Base-by-base conservation (phyloP, 2,113 vertebrate species). In the Progne subis region DNA sequence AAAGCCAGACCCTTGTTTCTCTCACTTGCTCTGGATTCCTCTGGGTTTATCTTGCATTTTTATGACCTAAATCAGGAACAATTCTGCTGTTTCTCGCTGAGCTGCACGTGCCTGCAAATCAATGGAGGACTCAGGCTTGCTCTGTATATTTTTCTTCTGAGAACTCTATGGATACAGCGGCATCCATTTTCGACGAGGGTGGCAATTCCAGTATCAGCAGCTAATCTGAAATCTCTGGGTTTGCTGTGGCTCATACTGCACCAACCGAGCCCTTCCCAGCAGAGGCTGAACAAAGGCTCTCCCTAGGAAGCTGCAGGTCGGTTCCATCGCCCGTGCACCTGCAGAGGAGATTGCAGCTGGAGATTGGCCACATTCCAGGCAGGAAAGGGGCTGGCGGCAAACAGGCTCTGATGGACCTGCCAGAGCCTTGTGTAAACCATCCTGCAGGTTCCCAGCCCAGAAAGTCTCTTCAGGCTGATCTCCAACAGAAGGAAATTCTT, bases 141-240 rank as follows among this genome's bases (percentile, higher is more conserved):
- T 88, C 32, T 91, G 70, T 44, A 2, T 52, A 29, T 85, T 87
- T 95, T 82, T n/a, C 50, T 52, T 34, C 53, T 8, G 25, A 26
- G 39, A 92, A 57, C 83, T 53, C 71, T 59, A 39, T 55, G 87
- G 84, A 70, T 72, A 70, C 26, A 0, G 50, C 6, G 12, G 29
- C 28, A 78, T 55, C 84, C 76, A 34, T 37, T 94, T 85, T 50
- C 87, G 76, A 4, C 0, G 8, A 26, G 60, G 61, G 39, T 83
- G 84, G 87, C 76, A 96, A 87, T 82, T 85, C 84, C 89, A 59
- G 25, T 39, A 47, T 64, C 70, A 53, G 84, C 71, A 60, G 82
- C 83, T 76, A n/a, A 69, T 43, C 65, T 57, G 3, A 44, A 79
- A n/a, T 32, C 81, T 37, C 12, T 4, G 29, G n/a, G n/a, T 55